Evolutionary conservation across 2,888 invertebrate species (phyloP).

Genomic region (Portevinia maculata): DNA sequence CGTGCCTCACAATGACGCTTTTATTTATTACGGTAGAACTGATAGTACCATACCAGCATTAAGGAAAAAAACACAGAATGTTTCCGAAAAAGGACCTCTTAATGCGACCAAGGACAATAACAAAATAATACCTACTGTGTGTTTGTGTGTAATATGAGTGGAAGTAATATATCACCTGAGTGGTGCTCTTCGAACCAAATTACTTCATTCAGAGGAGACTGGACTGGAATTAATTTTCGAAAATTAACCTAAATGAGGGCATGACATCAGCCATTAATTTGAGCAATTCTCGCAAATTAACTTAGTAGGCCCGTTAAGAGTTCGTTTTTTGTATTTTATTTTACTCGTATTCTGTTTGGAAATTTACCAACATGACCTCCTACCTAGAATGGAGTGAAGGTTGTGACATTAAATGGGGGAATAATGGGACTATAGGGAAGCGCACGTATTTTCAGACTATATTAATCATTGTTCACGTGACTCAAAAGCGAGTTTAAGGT

Average conservation of each 20-base stretch:
- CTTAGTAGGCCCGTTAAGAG: conserved; percentile 35
- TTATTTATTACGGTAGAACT: conserved; percentile 31
- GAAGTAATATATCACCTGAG: conserved; percentile 65
- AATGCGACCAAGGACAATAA: neutral
- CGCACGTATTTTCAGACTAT: conserved; percentile 7
- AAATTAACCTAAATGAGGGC: conserved; percentile 73
- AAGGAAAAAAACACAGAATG: conserved; percentile 6
- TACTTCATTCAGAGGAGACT: conserved; percentile 64
- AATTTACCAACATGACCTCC: neutral
- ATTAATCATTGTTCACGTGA: neutral
- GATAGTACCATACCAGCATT: neutral
- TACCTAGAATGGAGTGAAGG: neutral
- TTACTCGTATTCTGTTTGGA: conserved; percentile 16
- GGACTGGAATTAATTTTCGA: conserved; percentile 67
- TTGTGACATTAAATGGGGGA: neutral
- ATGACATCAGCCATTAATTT: conserved; percentile 71
- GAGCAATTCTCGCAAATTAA: conserved; percentile 69
- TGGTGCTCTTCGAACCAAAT: conserved; percentile 51
- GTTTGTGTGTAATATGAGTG: neutral
- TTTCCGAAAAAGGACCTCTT: conserved; percentile 27
- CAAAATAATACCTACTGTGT: neutral
- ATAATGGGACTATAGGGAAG: neutral
- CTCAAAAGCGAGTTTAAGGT: neutral
- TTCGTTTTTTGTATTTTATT: neutral
- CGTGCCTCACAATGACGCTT: conserved; percentile 39